phyloP scores from a whole-genome alignment of 2,113 vertebrate genomes.

The Nymphicus hollandicus region DNA sequence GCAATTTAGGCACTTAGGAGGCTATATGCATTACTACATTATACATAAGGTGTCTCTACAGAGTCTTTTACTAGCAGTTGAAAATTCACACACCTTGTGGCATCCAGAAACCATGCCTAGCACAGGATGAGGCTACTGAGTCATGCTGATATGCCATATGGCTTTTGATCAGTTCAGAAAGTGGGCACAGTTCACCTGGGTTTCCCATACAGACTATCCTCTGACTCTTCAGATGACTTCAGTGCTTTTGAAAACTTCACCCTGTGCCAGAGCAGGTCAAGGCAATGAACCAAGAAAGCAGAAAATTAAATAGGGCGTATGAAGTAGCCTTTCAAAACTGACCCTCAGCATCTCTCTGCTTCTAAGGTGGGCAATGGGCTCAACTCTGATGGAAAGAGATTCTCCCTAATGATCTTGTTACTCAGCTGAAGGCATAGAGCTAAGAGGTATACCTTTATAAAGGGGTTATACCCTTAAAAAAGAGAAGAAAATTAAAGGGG shows the following conservation, averaged over 20 bases:
- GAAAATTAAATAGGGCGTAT: neutral
- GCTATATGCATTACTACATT: neutral
- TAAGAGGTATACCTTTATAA: neutral
- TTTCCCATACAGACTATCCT: neutral
- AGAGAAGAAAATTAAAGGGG: neutral
- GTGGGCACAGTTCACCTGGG: neutral
- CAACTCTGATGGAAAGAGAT: neutral
- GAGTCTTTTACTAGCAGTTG: neutral
- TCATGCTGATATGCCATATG: neutral
- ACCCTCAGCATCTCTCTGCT: neutral
- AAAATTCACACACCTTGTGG: neutral
- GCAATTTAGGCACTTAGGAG: neutral
- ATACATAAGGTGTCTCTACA: neutral
- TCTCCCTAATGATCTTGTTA: neutral
- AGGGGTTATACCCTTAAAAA: neutral
- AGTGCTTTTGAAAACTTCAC: neutral
- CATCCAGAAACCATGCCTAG: neutral
- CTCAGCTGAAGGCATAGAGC: neutral
- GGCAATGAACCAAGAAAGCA: neutral
- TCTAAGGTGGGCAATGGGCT: neutral
- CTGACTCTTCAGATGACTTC: neutral
- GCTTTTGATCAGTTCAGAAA: neutral
- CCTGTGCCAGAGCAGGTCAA: neutral
- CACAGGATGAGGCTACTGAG: neutral
- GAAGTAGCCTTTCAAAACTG: neutral